phyloP scores from a whole-genome alignment of 1,140 invertebrate species.

The Drosophila takahashii region DNA sequence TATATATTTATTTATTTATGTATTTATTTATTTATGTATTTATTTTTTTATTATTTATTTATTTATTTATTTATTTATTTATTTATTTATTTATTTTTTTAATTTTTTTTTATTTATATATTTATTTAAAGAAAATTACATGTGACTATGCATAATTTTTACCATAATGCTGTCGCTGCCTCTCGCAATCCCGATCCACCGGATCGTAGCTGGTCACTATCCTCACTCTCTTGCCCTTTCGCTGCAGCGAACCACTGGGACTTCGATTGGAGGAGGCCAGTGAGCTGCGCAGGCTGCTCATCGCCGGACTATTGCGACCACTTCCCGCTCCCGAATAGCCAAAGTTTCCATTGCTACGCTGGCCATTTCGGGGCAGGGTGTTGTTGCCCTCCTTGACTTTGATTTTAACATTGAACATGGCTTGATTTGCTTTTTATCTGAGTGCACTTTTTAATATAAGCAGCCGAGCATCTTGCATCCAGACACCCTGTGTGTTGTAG shows the following conservation, averaged over 20 bases:
- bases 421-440: slow-evolving; percentile 57
- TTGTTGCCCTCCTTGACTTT: slow-evolving; percentile 85
- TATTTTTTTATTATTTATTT: too few species aligned
- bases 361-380: slow-evolving; percentile 73
- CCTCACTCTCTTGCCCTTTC: slow-evolving; percentile 78
- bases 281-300: slow-evolving; percentile 76
- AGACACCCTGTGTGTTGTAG: slow-evolving; percentile 27
- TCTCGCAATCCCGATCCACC: slow-evolving; percentile 59
- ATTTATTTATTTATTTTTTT: too few species aligned
- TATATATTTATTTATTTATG: too few species aligned
- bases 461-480: slow-evolving; percentile 39
- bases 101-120: too few species aligned
- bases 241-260: slow-evolving; percentile 69
- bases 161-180: slow-evolving; percentile 72
- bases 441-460: slow-evolving; percentile 69
- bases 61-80: too few species aligned
- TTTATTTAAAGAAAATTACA: not conserved
- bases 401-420: slow-evolving; percentile 84
- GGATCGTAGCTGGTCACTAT: slow-evolving; percentile 81
- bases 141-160: slow-evolving; percentile 11
- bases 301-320: slow-evolving; percentile 77
- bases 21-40: too few species aligned
- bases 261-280: slow-evolving; percentile 75
- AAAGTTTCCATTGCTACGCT: slow-evolving; percentile 50
- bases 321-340: slow-evolving; percentile 40